phyloP scores from a whole-genome alignment of 2,797 vertebrate genomes.

The Platyrinchus mystaceus region DNA sequence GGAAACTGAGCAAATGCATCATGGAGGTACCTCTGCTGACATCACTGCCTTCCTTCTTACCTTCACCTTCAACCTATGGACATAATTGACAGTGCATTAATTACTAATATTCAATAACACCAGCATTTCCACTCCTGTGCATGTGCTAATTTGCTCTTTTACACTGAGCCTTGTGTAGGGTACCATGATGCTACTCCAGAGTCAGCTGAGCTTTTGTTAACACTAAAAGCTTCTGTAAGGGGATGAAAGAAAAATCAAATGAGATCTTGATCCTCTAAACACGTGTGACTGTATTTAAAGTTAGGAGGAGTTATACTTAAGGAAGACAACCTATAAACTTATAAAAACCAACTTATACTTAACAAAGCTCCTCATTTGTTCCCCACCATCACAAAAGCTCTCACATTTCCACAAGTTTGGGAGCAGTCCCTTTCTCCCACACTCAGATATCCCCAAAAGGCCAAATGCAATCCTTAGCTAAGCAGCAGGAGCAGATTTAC shows the following conservation, averaged over 20 bases:
- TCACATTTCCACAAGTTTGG: neutral
- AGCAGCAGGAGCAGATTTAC: neutral
- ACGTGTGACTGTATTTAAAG: neutral
- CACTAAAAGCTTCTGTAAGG: neutral
- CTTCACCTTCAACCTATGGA: neutral
- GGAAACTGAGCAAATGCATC: neutral
- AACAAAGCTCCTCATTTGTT: neutral
- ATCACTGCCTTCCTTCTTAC: neutral
- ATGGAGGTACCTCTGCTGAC: neutral
- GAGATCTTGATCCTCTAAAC: neutral
- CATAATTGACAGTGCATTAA: neutral
- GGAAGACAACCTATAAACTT: neutral
- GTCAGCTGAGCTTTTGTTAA: neutral
- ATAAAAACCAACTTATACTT: neutral
- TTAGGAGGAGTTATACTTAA: neutral
- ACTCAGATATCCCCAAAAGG: neutral
- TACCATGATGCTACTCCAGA: neutral
- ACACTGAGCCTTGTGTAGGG: neutral
- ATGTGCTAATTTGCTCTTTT: neutral
- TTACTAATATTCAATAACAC: neutral
- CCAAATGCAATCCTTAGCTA: neutral
- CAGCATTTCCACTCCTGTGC: neutral
- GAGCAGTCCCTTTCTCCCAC: neutral
- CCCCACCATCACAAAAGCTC: neutral
- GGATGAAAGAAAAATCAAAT: neutral